Base-by-base conservation (phyloP, 2,113 vertebrate genomes). In the Arothron firmamentum region DNA sequence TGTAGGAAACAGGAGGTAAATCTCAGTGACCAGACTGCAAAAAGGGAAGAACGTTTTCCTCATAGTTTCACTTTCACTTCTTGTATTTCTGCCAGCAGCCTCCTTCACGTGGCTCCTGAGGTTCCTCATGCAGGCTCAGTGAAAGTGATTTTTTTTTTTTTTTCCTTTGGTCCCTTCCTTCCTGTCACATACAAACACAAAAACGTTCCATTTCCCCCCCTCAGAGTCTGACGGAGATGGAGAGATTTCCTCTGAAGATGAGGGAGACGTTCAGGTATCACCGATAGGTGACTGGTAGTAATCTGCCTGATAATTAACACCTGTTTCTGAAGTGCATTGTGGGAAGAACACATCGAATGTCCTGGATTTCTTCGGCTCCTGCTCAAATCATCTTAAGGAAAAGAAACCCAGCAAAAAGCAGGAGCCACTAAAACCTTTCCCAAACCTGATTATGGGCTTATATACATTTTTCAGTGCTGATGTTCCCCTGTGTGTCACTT, bases 251-350 rank as follows among this genome's bases (percentile, higher is more conserved):
- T 88, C 79, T 2, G 89, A 90, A n/a, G 88, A 88, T 72, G 88
- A 88, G 46, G 61, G 51, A 75, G 85, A 90, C 56, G 74, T 89
- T 61, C 75, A 90, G 88, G 90, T 86, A 82, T 15, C n/a, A 16
- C 43, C 31, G 53, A 17, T 34, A 2, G 43, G 18, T 34, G 54
- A 61, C 49, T 48, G 31, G 31, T 11, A 41, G 38, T 6, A 9
- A 4, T 61, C 49, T 20, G 56, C 10, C 12, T n/a, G 2, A 53
- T 68, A 17, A 72, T 69, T 45, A 62, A 19, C 2, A 11, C 3
- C 9, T 10, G 54, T 67, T 56, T 52, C 1, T 56, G 18, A 70
- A 25, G 45, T 52, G 45, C 54, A 66, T 55, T 31, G 28, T 9
- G 28, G 28, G 28, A 9, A 11, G 34, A 38, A 38, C 1, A 38